Conservation (phyloP, 2,113 vertebrate genomes). For the Cochlearius cochlearius region DNA sequence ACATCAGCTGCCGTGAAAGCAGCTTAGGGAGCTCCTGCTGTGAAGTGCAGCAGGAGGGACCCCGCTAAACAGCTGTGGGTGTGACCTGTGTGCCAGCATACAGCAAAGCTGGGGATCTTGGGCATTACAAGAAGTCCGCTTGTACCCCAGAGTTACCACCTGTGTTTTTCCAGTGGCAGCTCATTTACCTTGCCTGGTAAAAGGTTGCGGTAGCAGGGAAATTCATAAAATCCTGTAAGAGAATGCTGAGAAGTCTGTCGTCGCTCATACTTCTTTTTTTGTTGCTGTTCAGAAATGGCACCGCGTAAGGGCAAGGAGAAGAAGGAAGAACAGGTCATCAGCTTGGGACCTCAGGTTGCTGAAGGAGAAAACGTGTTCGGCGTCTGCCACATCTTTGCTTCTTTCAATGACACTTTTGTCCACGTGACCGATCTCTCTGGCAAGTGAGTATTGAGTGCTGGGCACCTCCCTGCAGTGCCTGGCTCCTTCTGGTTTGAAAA, state of each 20-base stretch:
- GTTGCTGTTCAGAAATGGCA: constrained; percentile 84
- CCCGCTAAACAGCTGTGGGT: fast-evolving
- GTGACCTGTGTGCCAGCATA: background rate
- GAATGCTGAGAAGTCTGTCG: background rate
- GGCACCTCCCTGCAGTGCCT: background rate
- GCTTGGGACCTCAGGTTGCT: constrained; percentile 94
- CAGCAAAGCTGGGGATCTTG: background rate
- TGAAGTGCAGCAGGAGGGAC: background rate
- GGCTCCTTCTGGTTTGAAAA: background rate
- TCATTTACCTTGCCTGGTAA: background rate
- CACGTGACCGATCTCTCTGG: constrained; percentile 98
- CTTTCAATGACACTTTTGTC: constrained; percentile 98
- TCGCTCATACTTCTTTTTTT: background rate
- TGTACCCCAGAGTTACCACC: fast-evolving
- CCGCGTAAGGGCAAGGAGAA: constrained; percentile 99
- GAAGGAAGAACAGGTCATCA: constrained; percentile 99
- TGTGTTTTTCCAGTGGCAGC: fast-evolving
- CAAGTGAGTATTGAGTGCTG: constrained; percentile 81
- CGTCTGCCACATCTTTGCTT: constrained; percentile 97
- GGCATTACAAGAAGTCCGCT: fast-evolving
- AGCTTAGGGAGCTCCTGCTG: background rate
- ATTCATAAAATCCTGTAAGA: background rate
- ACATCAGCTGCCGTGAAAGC: background rate
- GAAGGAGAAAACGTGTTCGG: constrained; percentile 98
- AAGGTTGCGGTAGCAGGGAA: background rate